A percentile compares a stretch with the other conserved stretches of the same genome.
Evolutionary conservation across 1,140 invertebrate genomes (phyloP).

Genomic region (Papilio machaon): DNA sequence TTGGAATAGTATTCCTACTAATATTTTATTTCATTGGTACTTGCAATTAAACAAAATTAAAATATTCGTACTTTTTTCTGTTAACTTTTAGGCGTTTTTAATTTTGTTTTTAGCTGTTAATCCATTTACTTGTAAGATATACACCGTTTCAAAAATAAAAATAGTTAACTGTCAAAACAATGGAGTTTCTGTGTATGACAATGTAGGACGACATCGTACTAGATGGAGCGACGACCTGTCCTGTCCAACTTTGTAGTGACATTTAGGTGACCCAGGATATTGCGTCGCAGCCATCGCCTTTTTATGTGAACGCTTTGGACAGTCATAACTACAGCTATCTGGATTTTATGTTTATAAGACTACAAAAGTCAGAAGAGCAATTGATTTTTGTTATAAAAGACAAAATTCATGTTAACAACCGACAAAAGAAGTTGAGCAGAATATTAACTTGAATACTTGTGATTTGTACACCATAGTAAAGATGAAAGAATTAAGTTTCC

Average conservation of each 20-base stretch:
- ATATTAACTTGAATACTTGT: too few relatives aligned
- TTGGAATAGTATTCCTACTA: too few relatives aligned
- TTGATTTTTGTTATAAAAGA: conserved; percentile 2
- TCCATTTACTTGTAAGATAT: background rate
- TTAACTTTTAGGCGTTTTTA: too few relatives aligned
- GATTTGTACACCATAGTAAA: background rate
- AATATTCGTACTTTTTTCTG: too few relatives aligned
- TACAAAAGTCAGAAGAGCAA: background rate
- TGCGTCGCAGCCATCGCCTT: conserved; percentile 3
- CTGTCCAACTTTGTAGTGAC: conserved; percentile 16
- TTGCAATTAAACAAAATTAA: too few relatives aligned
- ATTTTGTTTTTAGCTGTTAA: too few relatives aligned
- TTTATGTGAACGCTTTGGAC: conserved; percentile 19
- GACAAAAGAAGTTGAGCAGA: too few relatives aligned
- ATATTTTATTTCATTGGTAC: too few relatives aligned
- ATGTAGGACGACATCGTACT: conserved; percentile 5
- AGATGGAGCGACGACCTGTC: conserved; percentile 13
- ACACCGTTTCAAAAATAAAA: background rate
- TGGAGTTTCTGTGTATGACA: background rate
- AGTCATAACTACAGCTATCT: conserved; percentile 18
- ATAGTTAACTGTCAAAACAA: conserved; percentile 15
- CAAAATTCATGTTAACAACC: background rate
- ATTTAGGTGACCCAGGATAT: conserved; percentile 26
- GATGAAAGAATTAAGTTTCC: background rate
- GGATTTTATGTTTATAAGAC: conserved; percentile 18